These are phyloP conservation scores for Gallinago solitaria DNA, from an alignment of 2,797 vertebrate species.

Conservation along the genomic window DNA sequence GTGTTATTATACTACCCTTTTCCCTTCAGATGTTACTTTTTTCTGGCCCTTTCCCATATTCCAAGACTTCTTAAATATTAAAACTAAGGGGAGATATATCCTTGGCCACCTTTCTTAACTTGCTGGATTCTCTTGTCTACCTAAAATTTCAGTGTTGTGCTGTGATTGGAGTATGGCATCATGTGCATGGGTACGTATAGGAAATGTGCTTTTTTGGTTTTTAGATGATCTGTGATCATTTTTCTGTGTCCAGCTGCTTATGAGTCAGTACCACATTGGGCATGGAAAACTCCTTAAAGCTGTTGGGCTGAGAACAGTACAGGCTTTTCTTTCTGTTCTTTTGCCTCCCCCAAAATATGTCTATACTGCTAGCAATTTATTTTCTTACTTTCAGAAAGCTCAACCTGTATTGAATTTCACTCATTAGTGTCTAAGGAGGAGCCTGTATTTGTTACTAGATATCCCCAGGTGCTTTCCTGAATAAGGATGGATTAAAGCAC, in stretches of 20 bases:
- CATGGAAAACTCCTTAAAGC: neutral
- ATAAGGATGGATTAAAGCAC: neutral
- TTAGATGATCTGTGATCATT: neutral
- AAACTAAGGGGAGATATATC: neutral
- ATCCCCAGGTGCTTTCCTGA: neutral
- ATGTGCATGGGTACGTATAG: fast-evolving
- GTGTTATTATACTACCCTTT: neutral
- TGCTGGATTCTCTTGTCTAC: neutral
- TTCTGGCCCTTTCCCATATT: neutral
- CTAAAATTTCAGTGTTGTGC: neutral
- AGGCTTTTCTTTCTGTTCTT: neutral
- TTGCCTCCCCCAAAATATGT: neutral
- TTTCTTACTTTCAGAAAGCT: neutral
- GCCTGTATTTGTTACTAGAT: neutral
- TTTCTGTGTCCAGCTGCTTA: neutral
- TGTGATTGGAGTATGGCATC: neutral
- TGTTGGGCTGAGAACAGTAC: neutral
- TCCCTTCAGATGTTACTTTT: neutral
- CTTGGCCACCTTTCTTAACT: neutral
- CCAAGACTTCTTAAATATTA: neutral
- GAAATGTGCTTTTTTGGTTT: neutral
- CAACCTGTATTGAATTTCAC: neutral
- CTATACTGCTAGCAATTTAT: neutral
- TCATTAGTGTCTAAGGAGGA: neutral
- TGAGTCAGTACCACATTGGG: neutral